Evolutionary conservation across 2,113 vertebrate species (phyloP), one percentile per base, ranked within the genome.

Genomic region (Micronycteris hirsuta): DNA sequence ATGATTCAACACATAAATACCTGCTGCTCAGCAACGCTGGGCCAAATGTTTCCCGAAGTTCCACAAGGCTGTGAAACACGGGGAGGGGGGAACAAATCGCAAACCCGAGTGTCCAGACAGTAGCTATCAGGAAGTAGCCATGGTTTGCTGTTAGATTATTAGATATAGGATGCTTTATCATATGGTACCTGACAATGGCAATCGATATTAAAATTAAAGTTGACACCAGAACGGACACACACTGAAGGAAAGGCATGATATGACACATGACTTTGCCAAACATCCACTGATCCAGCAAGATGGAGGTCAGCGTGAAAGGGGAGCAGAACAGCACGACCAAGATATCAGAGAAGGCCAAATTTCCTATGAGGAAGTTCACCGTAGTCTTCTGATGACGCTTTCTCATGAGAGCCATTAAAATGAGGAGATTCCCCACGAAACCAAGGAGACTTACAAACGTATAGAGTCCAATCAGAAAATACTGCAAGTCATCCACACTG

Each of bases 311-410:
- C 0, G 99, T 99, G 91, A 99, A 99, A 38, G 99, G 99, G 0
- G 99, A 99, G 83, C 99, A 99, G 85, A 99, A 99, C 4, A 99
- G 89, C 43, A 99, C 98, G 19, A 99, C 98, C 94, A 99, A 97
- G 93, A 99, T 99, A 94, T 99, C 99, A n/a, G 99, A 99, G 96
- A 99, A 99, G 26, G 99, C 99, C 95, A 99, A 78, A 82, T 99
- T 99, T 52, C 99, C 98, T 33, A 99, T 99, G n/a, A 99, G 98
- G 86, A 99, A 98, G 77, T 99, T 99, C 68, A 99, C 99, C 12
- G 98, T 97, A 2, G 98, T 99, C 96, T 99, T 99, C 97, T 98
- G 98, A 86, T 98, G 98, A 68, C 97, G 97, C 76, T 98, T 98
- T 94, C 98, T 99, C 41, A 98, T 96, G 24, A 99, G 97, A 83